These are phyloP conservation scores for Temnothorax unifasciatus DNA, from an alignment of 2,888 invertebrate species.

Conservation along the genomic window DNA sequence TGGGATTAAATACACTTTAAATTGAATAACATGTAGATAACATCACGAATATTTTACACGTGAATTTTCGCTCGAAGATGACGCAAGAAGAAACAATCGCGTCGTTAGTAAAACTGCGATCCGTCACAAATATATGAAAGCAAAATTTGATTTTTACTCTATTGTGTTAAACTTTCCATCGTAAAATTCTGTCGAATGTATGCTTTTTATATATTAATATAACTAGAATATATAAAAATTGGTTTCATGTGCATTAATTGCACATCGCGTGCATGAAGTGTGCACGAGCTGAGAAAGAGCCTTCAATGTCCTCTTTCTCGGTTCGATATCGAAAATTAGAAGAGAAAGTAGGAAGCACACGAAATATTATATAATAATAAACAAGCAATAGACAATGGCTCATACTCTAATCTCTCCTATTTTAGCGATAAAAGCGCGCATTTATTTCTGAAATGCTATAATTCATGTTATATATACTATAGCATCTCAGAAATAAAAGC, in stretches of 20 bases:
- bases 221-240: background rate
- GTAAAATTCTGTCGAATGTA: background rate
- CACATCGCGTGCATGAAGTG: background rate
- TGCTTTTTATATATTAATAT: background rate
- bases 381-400: background rate
- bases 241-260: constrained; percentile 5
- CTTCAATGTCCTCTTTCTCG: background rate
- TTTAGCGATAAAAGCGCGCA: too few relatives aligned
- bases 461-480: too few relatives aligned
- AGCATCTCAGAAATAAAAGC: too few relatives aligned
- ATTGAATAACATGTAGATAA: background rate
- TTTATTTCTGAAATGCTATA: too few relatives aligned
- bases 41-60: constrained; percentile 5
- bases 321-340: background rate
- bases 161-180: background rate
- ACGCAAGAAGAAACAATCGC: background rate
- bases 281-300: too few relatives aligned
- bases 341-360: constrained; percentile 2
- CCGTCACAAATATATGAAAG: background rate
- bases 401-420: too few relatives aligned
- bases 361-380: constrained; percentile 9
- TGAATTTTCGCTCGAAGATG: background rate
- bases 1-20: background rate
- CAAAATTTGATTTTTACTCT: background rate
- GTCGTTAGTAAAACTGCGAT: background rate